Evolutionary conservation across 2,797 vertebrate genomes (phyloP), one percentile per base, ranked within the genome.

Genomic region (Apogon hyalosoma): DNA sequence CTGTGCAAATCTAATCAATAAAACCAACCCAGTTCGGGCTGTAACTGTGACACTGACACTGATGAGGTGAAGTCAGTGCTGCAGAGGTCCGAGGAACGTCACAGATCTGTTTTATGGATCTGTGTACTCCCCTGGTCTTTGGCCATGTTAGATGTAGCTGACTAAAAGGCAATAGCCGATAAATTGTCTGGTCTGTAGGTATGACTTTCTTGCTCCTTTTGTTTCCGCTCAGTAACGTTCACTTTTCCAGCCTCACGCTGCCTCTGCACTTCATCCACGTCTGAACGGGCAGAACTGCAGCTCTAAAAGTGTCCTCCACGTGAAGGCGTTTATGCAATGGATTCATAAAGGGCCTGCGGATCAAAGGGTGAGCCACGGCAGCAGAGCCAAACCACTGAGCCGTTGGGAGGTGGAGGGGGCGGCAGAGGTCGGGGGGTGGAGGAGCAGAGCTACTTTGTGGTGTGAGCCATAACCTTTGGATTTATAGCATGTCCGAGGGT

Each of bases 401-500:
- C 15, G 64, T 38, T 12, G 16, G 63, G 39, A 45, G 48, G 66
- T 51, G 56, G 6, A 55, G 10, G 10, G 42, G 55, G 36, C 10
- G 38, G 15, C 1, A 40, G 33, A 33, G 48, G 53, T 48, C 21
- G 7, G 42, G 24, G 58, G 36, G 39, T 40, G 19, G n/a, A 3
- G 57, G 36, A n/a, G 46, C 47, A 31, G 38, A 41, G 39, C 50
- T 47, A 19, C 39, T 65, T 19, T 55, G 53, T 59, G 9, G 14
- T 41, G 47, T 55, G 24, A 58, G 16, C 46, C 51, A 31, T 70
- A 74, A 73, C 55, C 42, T 31, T 63, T 1, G 9, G 51, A 75
- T 79, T 82, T 80, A 70, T 63, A 47, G 56, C n/a, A 21, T 16
- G 36, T 54, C 10, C 33, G 6, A 15, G 63, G 69, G 39, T 54